Percentiles rank a stretch among this genome's conserved stretches.
Conservation (phyloP, 2,113 vertebrate species). For the Amia ocellicauda region DNA sequence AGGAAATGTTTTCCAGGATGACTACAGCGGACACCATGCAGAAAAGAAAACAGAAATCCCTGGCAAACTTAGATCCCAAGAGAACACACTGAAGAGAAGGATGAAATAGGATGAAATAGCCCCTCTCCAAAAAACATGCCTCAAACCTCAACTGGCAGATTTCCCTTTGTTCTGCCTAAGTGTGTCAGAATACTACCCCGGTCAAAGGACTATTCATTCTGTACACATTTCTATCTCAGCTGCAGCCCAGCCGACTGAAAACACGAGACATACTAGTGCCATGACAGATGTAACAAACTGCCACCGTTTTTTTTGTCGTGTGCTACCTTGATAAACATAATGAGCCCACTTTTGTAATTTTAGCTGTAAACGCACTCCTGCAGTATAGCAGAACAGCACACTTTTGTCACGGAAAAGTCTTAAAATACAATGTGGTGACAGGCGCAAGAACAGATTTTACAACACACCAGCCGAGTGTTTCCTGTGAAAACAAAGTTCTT, state of each 20-base stretch:
- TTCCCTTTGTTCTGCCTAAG: no score
- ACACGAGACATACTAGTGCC: constrained; percentile 26
- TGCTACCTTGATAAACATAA: constrained; percentile 48
- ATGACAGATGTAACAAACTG: constrained; percentile 43
- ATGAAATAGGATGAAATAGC: no score
- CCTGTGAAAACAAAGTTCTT: constrained; percentile 69
- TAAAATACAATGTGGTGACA: constrained; percentile 61
- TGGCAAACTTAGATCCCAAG: no score
- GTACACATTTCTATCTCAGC: constrained; percentile 30
- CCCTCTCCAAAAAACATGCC: no score
- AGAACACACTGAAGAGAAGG: no score
- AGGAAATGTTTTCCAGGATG: no score
- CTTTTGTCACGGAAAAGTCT: constrained; percentile 39
- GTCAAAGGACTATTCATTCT: constrained; percentile 51
- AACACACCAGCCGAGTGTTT: constrained; percentile 51
- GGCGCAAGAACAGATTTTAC: constrained; percentile 60
- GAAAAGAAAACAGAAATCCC: no score
- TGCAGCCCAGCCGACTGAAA: constrained; percentile 23
- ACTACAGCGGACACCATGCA: no score
- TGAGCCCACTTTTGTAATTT: constrained; percentile 55
- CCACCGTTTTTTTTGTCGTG: constrained; percentile 25
- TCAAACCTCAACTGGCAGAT: no score
- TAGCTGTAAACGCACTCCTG: constrained; percentile 50
- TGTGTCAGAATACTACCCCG: neutral
- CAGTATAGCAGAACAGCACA: constrained; percentile 39